Evolutionary conservation across 2,797 vertebrate species (phyloP), one percentile per base, ranked within the genome.

Genomic region (Epinephelus malabaricus): DNA sequence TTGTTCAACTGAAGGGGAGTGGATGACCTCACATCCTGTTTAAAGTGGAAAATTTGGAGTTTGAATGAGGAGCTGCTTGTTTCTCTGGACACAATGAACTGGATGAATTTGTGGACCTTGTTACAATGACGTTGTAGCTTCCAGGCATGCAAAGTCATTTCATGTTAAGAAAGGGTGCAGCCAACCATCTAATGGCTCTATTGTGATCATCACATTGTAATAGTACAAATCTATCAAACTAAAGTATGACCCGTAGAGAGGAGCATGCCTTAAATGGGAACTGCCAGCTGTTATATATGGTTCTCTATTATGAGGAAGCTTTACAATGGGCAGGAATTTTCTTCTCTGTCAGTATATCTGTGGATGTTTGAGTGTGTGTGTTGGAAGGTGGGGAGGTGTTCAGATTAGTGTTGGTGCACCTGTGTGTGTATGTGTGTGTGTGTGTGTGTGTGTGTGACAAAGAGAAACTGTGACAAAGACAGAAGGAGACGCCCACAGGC

Each of bases 141-240:
- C 53, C 49, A 63, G 70, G 49, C 63, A 75, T 86, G 54, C 49
- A 78, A 85, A 80, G 83, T 75, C 59, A 85, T 91, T 88, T 84
- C 61, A 65, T 61, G 76, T 78, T 55, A 62, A 64, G 34, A 85
- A 82, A 83, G 30, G 30, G 67, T 75, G 79, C 85, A 86, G 53
- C 78, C 76, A 83, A 51, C 63, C 74, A 54, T 65, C 77, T 79
- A 83, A 89, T 81, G 62, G 72, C 46, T 67, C 66, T 53, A 63
- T 68, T 85, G 71, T 88, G 76, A 83, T 78, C 58, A 83, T 81
- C 73, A 53, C 54, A 83, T 73, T 81, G 76, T 78, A 81, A 86
- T 60, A 79, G 75, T 78, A 70, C 45, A 70, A 76, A 89, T 86
- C 81, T 68, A 77, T 91, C 86, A 87, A 76, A 83, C 34, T 63